Evolutionary conservation across 1,140 invertebrate species (phyloP).

Genomic region (Dendrolimus kikuchii): DNA sequence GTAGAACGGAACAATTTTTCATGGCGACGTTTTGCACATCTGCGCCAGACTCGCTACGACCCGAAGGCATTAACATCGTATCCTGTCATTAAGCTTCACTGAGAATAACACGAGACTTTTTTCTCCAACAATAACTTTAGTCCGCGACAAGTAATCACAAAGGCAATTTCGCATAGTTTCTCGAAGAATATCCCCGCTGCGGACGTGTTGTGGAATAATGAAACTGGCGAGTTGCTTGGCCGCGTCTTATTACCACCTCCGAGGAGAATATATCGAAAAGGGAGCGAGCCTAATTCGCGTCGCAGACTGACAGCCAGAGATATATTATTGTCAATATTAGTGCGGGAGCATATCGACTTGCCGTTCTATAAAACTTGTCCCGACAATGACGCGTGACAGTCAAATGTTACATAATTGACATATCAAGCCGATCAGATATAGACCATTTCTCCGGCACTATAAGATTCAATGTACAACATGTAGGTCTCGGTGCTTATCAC

Average conservation of each 20-base stretch:
- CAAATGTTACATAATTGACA: background rate
- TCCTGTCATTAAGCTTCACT: conserved; percentile 59
- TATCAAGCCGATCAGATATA: conserved; percentile 15
- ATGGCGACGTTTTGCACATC: conserved; percentile 53
- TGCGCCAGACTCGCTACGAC: conserved; percentile 38
- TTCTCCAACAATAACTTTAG: conserved; percentile 39
- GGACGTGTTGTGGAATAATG: conserved; percentile 6
- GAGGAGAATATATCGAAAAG: conserved; percentile 62
- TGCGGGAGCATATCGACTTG: conserved; percentile 63
- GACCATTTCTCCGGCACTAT: conserved; percentile 25
- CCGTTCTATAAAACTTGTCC: conserved; percentile 20
- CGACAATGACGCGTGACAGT: background rate
- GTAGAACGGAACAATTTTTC: conserved; percentile 34
- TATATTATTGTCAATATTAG: conserved; percentile 69
- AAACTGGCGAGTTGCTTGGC: conserved; percentile 1
- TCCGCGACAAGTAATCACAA: conserved; percentile 52
- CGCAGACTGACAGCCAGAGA: conserved; percentile 61
- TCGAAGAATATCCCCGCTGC: conserved; percentile 25
- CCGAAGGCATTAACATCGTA: conserved; percentile 47
- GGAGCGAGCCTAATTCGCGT: conserved; percentile 63
- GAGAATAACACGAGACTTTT: conserved; percentile 50
- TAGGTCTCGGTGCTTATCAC: conserved; percentile 27
- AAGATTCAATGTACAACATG: conserved; percentile 34
- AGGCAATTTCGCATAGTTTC: conserved; percentile 51
- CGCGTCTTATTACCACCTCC: conserved; percentile 34